Evolutionary conservation across 2,888 invertebrate species (phyloP).

Genomic region (Microchrysa polita): DNA sequence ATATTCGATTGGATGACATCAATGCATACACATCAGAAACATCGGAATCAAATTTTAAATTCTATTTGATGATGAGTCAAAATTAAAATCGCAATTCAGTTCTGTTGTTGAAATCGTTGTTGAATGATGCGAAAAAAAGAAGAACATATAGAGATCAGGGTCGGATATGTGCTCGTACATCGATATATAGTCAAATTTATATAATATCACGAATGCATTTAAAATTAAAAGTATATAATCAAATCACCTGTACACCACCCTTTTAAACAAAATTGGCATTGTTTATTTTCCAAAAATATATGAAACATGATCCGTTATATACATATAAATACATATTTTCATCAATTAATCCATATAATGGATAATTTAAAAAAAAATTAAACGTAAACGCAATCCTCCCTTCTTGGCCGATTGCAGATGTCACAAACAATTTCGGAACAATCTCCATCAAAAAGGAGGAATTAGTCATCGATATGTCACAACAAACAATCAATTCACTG

Average conservation of each 20-base stretch:
- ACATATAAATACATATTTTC: conserved; percentile 48
- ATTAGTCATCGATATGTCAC: conserved; percentile 35
- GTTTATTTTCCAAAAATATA: conserved; percentile 43
- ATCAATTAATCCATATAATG: conserved; percentile 48
- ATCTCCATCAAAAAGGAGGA: conserved; percentile 44
- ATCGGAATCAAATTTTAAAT: not conserved
- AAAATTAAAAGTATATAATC: conserved; percentile 24
- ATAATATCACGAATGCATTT: conserved; percentile 42
- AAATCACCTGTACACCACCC: not conserved
- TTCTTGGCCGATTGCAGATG: conserved; percentile 56
- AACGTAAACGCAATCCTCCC: conserved; percentile 53
- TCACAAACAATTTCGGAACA: conserved; percentile 54
- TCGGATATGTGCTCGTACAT: conserved; percentile 51
- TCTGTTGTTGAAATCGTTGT: conserved; percentile 55
- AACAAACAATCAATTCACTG: conserved; percentile 19
- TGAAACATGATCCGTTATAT: no score
- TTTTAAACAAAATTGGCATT: conserved; percentile 42
- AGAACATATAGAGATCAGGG: conserved; percentile 54
- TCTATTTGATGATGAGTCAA: conserved; percentile 1
- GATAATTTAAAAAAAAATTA: not conserved
- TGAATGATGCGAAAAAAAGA: conserved; percentile 54
- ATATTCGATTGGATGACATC: conserved; percentile 8
- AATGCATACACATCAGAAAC: no score
- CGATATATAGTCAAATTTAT: conserved; percentile 30
- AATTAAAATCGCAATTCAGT: conserved; percentile 52